These are phyloP conservation scores for Pavo muticus DNA, from an alignment of 2,113 vertebrate genomes.

Conservation along the genomic window DNA sequence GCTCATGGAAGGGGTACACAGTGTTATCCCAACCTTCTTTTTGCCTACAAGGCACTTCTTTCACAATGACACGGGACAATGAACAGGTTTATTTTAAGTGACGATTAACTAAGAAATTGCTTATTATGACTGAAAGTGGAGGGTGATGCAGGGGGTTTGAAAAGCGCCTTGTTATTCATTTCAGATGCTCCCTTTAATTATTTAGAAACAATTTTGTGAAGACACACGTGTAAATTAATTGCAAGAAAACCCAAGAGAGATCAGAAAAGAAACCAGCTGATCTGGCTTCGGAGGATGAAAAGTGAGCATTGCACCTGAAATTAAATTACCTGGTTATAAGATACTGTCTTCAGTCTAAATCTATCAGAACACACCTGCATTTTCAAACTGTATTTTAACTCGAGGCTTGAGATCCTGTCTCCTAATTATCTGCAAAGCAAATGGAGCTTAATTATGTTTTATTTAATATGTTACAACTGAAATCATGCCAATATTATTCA, in stretches of 20 bases:
- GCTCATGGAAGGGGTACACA: neutral
- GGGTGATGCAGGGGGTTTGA: neutral
- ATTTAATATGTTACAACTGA: neutral
- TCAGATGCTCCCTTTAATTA: slow-evolving; percentile 13
- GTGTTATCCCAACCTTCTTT: neutral
- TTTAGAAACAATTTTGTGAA: slow-evolving; percentile 9
- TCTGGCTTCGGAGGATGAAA: neutral
- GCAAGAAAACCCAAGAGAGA: neutral
- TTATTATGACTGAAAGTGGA: neutral
- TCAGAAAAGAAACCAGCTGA: neutral
- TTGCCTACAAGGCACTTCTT: neutral
- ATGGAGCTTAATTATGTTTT: slow-evolving; percentile 2
- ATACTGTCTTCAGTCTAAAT: neutral
- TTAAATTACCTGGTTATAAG: slow-evolving; percentile 11
- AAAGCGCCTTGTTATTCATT: neutral
- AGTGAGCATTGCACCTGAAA: neutral
- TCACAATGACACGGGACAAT: neutral
- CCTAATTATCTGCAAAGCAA: slow-evolving; percentile 41
- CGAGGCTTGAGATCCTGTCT: neutral
- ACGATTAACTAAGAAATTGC: neutral
- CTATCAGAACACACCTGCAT: slow-evolving; percentile 14
- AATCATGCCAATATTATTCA: neutral
- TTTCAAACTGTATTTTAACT: slow-evolving; percentile 5
- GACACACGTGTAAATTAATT: neutral
- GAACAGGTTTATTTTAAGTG: neutral